Conservation (phyloP, 2,888 invertebrate species). For the Polylopha cassiicola region DNA sequence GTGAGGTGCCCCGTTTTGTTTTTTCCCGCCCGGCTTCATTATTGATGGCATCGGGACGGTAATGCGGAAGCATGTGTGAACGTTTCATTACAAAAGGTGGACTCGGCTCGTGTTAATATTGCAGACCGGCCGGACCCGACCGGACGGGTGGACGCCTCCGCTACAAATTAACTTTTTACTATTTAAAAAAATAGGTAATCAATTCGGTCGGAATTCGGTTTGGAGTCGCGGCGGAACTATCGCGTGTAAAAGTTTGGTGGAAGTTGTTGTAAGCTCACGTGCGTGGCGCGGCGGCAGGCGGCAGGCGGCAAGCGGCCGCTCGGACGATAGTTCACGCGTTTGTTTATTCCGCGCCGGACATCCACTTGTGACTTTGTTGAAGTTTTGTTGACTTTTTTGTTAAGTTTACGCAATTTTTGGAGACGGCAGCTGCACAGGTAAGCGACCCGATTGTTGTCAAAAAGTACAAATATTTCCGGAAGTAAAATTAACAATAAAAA, state of each 20-base stretch:
- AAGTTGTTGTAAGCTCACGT: constrained; percentile 63
- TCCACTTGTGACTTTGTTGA: constrained; percentile 64
- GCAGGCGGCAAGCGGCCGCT: constrained; percentile 46
- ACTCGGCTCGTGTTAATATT: constrained; percentile 75
- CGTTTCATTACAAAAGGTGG: constrained; percentile 78
- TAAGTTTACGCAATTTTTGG: constrained; percentile 42
- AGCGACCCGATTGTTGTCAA: constrained; percentile 38
- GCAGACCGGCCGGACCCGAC: constrained; percentile 74
- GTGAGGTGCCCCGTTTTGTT: constrained; percentile 75
- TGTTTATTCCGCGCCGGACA: constrained; percentile 54
- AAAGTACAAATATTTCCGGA: constrained; percentile 15
- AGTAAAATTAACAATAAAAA: constrained; percentile 14
- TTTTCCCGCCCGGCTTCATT: constrained; percentile 78
- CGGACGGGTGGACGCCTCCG: constrained; percentile 71
- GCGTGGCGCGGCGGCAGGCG: constrained; percentile 58
- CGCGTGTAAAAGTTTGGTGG: constrained; percentile 60
- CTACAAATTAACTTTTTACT: constrained; percentile 50
- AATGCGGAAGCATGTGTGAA: constrained; percentile 78
- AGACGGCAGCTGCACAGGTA: constrained; percentile 45
- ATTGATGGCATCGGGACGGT: constrained; percentile 77
- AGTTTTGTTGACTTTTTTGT: constrained; percentile 62
- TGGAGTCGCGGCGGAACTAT: constrained; percentile 37
- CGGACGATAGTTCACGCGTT: constrained; percentile 44
- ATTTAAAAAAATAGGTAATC: constrained; percentile 45
- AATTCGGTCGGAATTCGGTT: constrained; percentile 42